These are phyloP conservation scores for Hypotaenidia philippensis DNA, from an alignment of 2,797 vertebrate genomes.

Conservation along the genomic window DNA sequence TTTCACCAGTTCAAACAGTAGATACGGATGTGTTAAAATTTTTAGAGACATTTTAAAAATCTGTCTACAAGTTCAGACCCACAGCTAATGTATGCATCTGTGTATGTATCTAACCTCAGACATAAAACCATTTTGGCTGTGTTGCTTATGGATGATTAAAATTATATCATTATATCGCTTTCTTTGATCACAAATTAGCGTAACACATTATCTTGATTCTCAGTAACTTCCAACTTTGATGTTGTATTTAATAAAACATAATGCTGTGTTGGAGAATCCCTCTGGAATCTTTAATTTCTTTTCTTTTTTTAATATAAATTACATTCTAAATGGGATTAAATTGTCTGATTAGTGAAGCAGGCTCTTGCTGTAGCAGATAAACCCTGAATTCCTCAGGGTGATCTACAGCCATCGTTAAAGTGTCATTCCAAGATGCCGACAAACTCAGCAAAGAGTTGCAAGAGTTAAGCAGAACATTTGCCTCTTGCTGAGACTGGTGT, in stretches of 20 bases:
- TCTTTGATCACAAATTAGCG: conserved; percentile 73
- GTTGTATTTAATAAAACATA: conserved; percentile 72
- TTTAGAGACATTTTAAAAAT: background rate
- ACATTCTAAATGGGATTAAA: conserved; percentile 78
- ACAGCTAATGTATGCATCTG: background rate
- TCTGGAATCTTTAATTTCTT: conserved; percentile 67
- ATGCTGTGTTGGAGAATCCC: conserved; percentile 55
- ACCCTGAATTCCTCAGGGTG: conserved; percentile 12
- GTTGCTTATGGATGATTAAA: conserved; percentile 67
- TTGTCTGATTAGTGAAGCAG: conserved; percentile 78
- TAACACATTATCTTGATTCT: conserved; percentile 59
- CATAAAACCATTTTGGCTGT: conserved; percentile 1
- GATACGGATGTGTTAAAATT: background rate
- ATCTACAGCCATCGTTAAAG: background rate
- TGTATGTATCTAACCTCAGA: background rate
- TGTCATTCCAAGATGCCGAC: background rate
- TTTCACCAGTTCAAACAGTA: background rate
- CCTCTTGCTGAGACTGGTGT: background rate
- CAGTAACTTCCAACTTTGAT: conserved; percentile 71
- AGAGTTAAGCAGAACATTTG: background rate
- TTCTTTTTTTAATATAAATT: conserved; percentile 66
- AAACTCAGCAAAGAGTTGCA: background rate
- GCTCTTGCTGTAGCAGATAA: conserved; percentile 64
- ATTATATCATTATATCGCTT: conserved; percentile 63
- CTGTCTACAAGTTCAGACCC: background rate